A percentile compares a stretch with the other conserved stretches of the same genome.
These are phyloP conservation scores for Chloroceryle inda DNA, from an alignment of 2,797 vertebrate genomes.

Conservation along the genomic window DNA sequence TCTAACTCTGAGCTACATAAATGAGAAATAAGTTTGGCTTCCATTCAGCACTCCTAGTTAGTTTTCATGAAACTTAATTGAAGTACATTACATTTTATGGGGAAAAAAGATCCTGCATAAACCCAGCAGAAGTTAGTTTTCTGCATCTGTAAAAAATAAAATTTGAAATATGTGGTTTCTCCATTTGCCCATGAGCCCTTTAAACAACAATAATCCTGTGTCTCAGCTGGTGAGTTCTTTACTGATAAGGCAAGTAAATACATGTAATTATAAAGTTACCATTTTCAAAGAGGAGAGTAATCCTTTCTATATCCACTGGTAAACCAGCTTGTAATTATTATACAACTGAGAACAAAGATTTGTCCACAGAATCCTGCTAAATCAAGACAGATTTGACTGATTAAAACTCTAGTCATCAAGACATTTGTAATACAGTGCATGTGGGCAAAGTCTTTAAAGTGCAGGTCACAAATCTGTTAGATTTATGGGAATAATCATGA, in stretches of 20 bases:
- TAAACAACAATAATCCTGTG: conserved; percentile 60
- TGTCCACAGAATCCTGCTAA: conserved; percentile 88
- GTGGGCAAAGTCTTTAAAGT: conserved; percentile 45
- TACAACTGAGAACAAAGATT: conserved; percentile 85
- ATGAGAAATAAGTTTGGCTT: conserved; percentile 16
- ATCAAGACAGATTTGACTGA: conserved; percentile 88
- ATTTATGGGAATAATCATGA: conserved; percentile 39
- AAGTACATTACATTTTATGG: not conserved
- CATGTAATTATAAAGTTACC: conserved; percentile 81
- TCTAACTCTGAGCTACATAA: not conserved
- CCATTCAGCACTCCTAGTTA: not conserved
- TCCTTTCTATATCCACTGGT: conserved; percentile 86
- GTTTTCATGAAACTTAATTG: conserved; percentile 3
- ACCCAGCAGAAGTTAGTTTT: conserved; percentile 15
- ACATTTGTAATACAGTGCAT: conserved; percentile 50
- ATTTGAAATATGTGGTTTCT: conserved; percentile 5
- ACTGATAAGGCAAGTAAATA: conserved; percentile 78
- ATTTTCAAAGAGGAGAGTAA: conserved; percentile 84
- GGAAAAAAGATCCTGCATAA: not conserved
- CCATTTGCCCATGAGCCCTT: conserved; percentile 45
- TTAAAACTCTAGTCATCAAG: conserved; percentile 83
- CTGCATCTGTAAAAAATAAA: conserved; percentile 40
- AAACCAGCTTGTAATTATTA: conserved; percentile 83
- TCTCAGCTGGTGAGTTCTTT: conserved; percentile 72
- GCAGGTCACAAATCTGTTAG: conserved; percentile 35